Percentiles rank a stretch among this genome's conserved stretches.
Conservation (phyloP, 92 coral and sea anemone genomes). For the Parazoanthus atlanticus region DNA sequence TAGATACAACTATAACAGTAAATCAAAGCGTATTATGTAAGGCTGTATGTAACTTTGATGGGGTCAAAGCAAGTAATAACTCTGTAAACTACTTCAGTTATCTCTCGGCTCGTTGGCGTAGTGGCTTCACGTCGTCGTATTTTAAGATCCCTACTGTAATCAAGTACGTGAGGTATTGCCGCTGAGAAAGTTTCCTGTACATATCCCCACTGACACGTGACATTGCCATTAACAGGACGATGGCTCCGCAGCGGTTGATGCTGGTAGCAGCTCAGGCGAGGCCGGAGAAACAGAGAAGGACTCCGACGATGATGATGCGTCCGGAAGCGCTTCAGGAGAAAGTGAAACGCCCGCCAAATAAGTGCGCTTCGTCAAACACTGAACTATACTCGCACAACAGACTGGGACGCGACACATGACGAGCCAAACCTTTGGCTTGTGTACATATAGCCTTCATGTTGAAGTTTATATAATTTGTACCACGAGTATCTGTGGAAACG, state of each 20-base stretch:
- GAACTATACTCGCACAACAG: background rate
- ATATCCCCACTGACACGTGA: background rate
- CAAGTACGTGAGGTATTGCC: no score
- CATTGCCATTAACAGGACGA: constrained; percentile 24
- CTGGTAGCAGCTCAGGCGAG: constrained; percentile 44
- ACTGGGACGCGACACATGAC: constrained; percentile 3
- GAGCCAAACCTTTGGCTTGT: background rate
- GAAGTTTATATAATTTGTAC: background rate
- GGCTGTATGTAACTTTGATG: no score
- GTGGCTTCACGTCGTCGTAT: no score
- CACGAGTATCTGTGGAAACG: background rate
- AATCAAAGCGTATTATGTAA: no score
- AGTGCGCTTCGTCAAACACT: background rate
- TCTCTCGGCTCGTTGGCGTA: no score
- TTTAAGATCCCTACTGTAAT: no score
- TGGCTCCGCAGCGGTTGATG: constrained; percentile 20
- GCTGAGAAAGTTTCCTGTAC: no score
- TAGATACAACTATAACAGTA: no score
- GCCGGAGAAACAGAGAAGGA: constrained; percentile 36
- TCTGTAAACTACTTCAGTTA: no score
- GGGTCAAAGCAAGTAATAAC: no score
- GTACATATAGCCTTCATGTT: background rate
- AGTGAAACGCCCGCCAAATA: constrained; percentile 36
- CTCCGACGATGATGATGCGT: constrained; percentile 19
- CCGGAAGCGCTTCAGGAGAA: constrained; percentile 45